phyloP scores from a whole-genome alignment of 2,113 vertebrate genomes.

The Melanerpes formicivorus region DNA sequence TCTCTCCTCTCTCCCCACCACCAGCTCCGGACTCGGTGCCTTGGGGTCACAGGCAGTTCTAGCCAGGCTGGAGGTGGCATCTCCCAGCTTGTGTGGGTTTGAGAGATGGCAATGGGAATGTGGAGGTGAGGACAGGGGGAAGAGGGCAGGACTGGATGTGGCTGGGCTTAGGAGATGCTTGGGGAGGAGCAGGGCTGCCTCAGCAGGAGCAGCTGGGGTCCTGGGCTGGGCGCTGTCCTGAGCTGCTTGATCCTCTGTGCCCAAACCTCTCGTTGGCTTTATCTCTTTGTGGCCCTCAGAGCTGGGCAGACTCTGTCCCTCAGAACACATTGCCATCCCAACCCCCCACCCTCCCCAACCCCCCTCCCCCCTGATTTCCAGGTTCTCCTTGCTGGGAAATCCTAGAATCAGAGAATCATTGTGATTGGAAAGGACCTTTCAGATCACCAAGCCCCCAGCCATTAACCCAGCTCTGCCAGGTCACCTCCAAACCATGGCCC shows the following conservation, averaged over 20 bases:
- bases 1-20: neutral
- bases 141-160: neutral
- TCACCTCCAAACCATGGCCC: neutral
- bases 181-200: too few species aligned
- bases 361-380: neutral
- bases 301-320: neutral
- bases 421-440: neutral
- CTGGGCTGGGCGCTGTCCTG: neutral
- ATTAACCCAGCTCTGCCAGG: neutral
- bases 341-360: too few species aligned
- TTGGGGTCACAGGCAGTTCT: neutral
- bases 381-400: neutral
- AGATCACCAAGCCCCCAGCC: neutral
- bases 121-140: accelerated
- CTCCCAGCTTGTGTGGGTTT: too few species aligned
- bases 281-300: neutral
- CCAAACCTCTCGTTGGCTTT: neutral
- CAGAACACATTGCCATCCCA: too few species aligned
- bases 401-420: neutral
- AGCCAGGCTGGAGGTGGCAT: neutral
- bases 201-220: neutral
- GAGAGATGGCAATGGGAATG: neutral
- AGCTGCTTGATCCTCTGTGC: neutral
- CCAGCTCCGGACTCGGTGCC: too few species aligned
- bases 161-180: accelerated